These are phyloP conservation scores for Orthonychiurus folsomi DNA, from an alignment of 2,888 invertebrate species.

Conservation along the genomic window DNA sequence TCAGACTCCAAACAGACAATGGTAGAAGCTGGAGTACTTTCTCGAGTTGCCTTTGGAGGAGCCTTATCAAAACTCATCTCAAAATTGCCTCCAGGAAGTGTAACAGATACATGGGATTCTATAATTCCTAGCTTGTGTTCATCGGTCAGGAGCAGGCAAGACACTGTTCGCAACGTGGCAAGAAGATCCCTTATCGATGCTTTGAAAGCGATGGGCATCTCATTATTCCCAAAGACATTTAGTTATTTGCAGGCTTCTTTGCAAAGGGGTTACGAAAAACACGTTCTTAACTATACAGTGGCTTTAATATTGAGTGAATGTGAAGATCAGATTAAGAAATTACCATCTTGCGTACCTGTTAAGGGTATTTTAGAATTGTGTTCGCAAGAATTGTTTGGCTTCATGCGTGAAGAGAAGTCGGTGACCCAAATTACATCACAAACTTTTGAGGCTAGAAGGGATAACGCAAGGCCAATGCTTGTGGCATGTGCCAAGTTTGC, in stretches of 20 bases:
- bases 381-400: slow-evolving; percentile 32
- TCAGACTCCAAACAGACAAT: background rate
- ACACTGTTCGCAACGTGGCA: background rate
- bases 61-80: background rate
- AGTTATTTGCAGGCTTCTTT: slow-evolving; percentile 27
- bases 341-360: slow-evolving; percentile 23
- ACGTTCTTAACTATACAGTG: slow-evolving; percentile 31
- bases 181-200: slow-evolving; percentile 27
- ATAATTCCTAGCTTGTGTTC: background rate
- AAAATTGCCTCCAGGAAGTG: background rate
- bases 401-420: slow-evolving; percentile 34
- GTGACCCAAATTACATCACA: slow-evolving; percentile 28
- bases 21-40: background rate
- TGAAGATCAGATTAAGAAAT: slow-evolving; percentile 20
- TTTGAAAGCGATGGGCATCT: slow-evolving; percentile 28
- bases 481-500: slow-evolving; percentile 29
- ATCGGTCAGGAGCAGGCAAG: background rate
- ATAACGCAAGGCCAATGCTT: slow-evolving; percentile 28
- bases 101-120: background rate
- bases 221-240: slow-evolving; percentile 21
- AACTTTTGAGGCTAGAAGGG: slow-evolving; percentile 30
- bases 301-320: slow-evolving; percentile 25
- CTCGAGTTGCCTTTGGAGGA: background rate
- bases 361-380: slow-evolving; percentile 29
- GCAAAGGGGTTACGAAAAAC: slow-evolving; percentile 31